phyloP scores from a whole-genome alignment of 1,140 invertebrate genomes.

The Battus philenor region DNA sequence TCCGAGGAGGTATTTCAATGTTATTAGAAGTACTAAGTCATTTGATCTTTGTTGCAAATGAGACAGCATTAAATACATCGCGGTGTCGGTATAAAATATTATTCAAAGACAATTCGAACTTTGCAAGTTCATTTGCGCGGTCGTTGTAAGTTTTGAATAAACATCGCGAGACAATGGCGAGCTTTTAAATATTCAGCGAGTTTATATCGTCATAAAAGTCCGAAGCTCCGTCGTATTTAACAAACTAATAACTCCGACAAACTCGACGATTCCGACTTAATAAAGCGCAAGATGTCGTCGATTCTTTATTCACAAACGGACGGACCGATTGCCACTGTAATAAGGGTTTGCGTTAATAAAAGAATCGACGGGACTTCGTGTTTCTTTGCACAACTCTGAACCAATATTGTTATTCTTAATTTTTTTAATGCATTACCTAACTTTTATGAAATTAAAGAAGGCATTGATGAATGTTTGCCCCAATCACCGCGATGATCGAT shows the following conservation, averaged over 20 bases:
- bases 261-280: conserved; percentile 43
- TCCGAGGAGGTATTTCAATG: too few relatives aligned
- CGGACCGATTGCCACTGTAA: conserved; percentile 63
- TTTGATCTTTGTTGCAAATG: conserved; percentile 12
- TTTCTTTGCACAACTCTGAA: background rate
- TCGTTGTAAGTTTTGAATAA: conserved; percentile 17
- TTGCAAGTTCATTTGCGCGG: conserved; percentile 13
- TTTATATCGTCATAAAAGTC: conserved; percentile 15
- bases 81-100: conserved; percentile 5
- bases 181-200: conserved; percentile 14
- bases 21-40: conserved; percentile 10
- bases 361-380: conserved; percentile 36
- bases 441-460: too few relatives aligned
- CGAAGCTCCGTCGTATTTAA: conserved; percentile 21
- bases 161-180: conserved; percentile 11
- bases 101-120: conserved; percentile 15
- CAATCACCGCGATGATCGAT: too few relatives aligned
- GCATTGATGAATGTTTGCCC: too few relatives aligned
- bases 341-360: conserved; percentile 58
- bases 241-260: conserved; percentile 35
- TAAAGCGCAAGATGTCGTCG: conserved; percentile 59
- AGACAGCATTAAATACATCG: conserved; percentile 5
- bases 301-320: conserved; percentile 58
- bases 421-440: too few relatives aligned
- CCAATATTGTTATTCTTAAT: background rate